Base-by-base conservation (phyloP, 2,113 vertebrate species). In the Oxygymnocypris stewartii region DNA sequence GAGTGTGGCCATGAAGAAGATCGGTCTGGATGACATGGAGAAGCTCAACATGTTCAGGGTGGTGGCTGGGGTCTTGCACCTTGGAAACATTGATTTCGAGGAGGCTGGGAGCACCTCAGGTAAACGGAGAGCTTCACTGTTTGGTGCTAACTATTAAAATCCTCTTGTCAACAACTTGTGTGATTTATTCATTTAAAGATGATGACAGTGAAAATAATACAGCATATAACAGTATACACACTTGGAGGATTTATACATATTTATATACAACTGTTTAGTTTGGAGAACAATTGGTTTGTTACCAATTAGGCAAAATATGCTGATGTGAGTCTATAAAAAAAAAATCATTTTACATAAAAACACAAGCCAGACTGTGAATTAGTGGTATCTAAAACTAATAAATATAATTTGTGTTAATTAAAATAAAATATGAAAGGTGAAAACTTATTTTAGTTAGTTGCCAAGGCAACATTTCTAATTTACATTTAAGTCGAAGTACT, bases 1-100 rank as follows among this genome's bases (percentile, higher is more conserved):
- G 97, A 96, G 95, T 63, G 96, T 94, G 35, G 98, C 98, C 57
- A 99, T 99, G 98, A 98, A 97, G 93, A 99, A 97, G 93, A 99
- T 99, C 86, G 98, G 98, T 59, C 92, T 99, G 94, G 96, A 95
- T 85, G 97, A 99, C 90, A 93, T 91, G 3, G 98, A 99, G 94
- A 99, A 98, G 88, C 96, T 98, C 82, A 97, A 99, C 91, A 95
- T 99, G 86, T 99, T 99, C 92, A 90, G 97, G 82, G 97, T 99
- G 69, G 98, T 99, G 79, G 98, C 97, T 0, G 98, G 98, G 4
- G 98, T 99, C 73, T 94, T 99, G 86, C 97, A 99, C 90, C 97
- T 99, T 80, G 98, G 98, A 40, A 99, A 99, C 91, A 95, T 99
- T 9, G 96, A 98, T 94, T 99, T 99, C n/a, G 98, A 99, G 90